phyloP scores from a whole-genome alignment of 2,888 invertebrate genomes.

The Eurytoma adleriae region DNA sequence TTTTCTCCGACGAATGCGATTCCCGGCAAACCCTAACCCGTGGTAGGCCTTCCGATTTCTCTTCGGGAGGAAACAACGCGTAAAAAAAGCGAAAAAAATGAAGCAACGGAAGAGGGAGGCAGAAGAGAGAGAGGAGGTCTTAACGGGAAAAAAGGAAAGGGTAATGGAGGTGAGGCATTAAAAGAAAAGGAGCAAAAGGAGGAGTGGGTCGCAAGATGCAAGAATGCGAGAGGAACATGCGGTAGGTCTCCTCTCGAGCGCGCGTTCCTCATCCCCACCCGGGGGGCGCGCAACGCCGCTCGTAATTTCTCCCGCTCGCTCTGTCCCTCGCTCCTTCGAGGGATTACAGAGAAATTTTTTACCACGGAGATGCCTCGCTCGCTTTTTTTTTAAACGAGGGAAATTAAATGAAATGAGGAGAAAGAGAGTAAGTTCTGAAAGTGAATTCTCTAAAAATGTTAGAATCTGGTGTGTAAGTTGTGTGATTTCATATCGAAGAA shows the following conservation, averaged over 20 bases:
- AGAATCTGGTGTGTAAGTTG: not conserved
- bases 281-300: not conserved
- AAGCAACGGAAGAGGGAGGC: not conserved
- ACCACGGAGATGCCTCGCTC: not conserved
- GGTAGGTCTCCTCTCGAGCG: conserved; percentile 55
- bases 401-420: conserved; percentile 46
- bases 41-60: not conserved
- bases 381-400: not conserved
- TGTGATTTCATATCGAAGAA: too few relatives aligned
- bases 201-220: conserved; percentile 28
- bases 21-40: too few relatives aligned
- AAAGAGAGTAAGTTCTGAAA: conserved; percentile 42
- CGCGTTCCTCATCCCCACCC: not conserved
- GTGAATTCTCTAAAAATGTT: not conserved
- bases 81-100: conserved; percentile 3
- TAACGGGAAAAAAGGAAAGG: conserved; percentile 50
- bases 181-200: conserved; percentile 35
- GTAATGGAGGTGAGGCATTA: conserved; percentile 45
- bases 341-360: conserved; percentile 49
- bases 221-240: conserved; percentile 41
- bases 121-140: conserved; percentile 42
- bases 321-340: conserved; percentile 22
- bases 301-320: conserved; percentile 36
- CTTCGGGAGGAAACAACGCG: conserved; percentile 26
- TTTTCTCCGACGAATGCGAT: not conserved